Conservation (phyloP, 2,797 vertebrate genomes). For the Diceros bicornis region DNA sequence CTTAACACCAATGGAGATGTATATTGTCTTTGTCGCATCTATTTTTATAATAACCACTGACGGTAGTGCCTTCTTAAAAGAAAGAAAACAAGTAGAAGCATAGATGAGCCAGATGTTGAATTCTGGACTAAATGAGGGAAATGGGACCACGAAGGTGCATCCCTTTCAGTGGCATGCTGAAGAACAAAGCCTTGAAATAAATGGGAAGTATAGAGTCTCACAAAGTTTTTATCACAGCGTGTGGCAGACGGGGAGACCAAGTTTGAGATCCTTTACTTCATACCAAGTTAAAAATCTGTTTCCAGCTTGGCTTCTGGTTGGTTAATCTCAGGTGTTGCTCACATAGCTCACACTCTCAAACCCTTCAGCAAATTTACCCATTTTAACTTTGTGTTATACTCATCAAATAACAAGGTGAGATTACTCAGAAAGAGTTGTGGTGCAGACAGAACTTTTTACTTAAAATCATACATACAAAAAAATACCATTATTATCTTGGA, state of each 20-base stretch:
- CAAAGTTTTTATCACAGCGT: not conserved
- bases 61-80: not conserved
- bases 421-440: not conserved
- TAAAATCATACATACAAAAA: not conserved
- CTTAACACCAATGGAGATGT: not conserved
- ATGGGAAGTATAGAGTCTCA: not conserved
- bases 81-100: not conserved
- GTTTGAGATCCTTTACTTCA: not conserved
- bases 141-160: not conserved
- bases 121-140: not conserved
- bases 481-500: not conserved
- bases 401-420: slow-evolving; percentile 12
- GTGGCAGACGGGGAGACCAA: not conserved
- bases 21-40: not conserved
- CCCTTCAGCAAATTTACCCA: not conserved
- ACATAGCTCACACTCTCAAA: not conserved
- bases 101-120: not conserved
- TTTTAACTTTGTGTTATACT: not conserved
- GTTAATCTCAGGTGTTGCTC: not conserved
- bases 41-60: not conserved
- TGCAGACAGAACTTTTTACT: slow-evolving; percentile 9
- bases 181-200: not conserved
- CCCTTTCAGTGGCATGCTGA: not conserved
- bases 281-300: not conserved
- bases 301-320: not conserved